Conservation (phyloP, 2,113 vertebrate species). For the Steatornis caripensis region DNA sequence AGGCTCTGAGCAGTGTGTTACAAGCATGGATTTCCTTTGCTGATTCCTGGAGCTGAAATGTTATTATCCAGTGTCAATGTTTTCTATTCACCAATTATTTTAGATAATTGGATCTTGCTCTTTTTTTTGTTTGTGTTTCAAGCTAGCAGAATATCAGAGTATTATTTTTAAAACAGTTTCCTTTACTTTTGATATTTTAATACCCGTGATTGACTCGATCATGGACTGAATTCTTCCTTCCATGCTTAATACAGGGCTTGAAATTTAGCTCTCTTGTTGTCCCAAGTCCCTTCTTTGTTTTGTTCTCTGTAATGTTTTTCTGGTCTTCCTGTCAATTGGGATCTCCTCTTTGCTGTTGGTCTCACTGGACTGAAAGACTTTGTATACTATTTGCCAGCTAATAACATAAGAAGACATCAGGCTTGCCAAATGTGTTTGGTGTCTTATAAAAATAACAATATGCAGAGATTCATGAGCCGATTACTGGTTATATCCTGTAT, state of each 20-base stretch:
- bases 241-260: neutral
- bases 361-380: neutral
- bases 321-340: neutral
- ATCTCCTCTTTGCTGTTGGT: neutral
- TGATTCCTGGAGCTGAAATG: neutral
- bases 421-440: neutral
- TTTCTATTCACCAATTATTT: neutral
- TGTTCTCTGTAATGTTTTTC: neutral
- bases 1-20: neutral
- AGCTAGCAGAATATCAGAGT: neutral
- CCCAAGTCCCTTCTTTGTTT: neutral
- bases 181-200: neutral
- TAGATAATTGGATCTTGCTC: neutral
- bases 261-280: neutral
- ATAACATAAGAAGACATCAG: neutral
- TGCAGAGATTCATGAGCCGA: neutral
- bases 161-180: neutral
- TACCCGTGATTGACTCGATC: neutral
- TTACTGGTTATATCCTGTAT: slow-evolving; percentile 2
- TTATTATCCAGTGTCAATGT: neutral
- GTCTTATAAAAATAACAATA: slow-evolving; percentile 4
- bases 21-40: neutral
- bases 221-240: neutral
- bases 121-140: neutral
- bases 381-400: neutral